phyloP scores from a whole-genome alignment of 2,888 invertebrate species.

The Noctua pronuba region DNA sequence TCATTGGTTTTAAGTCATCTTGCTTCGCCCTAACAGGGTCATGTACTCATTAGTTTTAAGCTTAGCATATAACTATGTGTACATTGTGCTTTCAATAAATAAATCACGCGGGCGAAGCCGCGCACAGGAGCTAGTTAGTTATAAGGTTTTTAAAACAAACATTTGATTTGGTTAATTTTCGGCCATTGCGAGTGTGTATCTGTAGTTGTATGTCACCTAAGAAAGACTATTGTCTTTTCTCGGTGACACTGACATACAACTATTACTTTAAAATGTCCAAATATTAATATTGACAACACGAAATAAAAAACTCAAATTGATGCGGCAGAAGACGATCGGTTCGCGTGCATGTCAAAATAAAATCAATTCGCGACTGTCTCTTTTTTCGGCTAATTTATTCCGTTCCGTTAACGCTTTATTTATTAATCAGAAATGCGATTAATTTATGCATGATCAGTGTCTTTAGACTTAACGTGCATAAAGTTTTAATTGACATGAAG shows the following conservation, averaged over 20 bases:
- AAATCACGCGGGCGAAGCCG: neutral
- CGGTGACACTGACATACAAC: no score
- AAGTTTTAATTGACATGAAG: slow-evolving; percentile 29
- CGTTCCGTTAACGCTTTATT: slow-evolving; percentile 40
- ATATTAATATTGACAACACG: slow-evolving; percentile 45
- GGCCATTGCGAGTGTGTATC: neutral
- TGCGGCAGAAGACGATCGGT: slow-evolving; percentile 28
- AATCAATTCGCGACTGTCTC: slow-evolving; percentile 55
- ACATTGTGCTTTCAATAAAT: no score
- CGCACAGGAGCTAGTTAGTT: neutral
- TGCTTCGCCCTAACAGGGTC: no score
- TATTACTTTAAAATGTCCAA: neutral
- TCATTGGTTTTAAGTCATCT: no score
- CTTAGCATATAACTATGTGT: no score
- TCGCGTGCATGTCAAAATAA: slow-evolving; percentile 43
- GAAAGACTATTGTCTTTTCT: no score
- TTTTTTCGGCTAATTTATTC: slow-evolving; percentile 52
- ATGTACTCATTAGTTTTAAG: no score
- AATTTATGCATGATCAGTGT: slow-evolving; percentile 34
- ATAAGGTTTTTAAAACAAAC: neutral
- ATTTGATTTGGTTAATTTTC: neutral
- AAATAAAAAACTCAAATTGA: slow-evolving; percentile 69
- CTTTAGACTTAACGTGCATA: slow-evolving; percentile 11
- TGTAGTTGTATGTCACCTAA: neutral
- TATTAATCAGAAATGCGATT: slow-evolving; percentile 43